Conservation (phyloP, 2,113 vertebrate genomes). For the Brachypodius melanocephalos region DNA sequence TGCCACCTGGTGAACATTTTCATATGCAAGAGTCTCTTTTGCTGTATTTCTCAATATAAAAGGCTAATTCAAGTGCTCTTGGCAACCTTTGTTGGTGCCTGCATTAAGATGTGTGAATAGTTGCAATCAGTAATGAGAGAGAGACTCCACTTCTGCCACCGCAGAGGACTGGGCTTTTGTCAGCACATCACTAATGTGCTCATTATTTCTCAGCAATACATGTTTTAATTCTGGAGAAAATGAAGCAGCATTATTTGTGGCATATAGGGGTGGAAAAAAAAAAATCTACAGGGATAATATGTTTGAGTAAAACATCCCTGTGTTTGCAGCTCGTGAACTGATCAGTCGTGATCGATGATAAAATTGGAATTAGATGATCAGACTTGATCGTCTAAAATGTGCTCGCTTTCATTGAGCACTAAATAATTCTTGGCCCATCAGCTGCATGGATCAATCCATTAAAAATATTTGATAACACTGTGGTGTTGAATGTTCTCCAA, state of each 20-base stretch:
- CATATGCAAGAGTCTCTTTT: not conserved
- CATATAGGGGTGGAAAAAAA: not conserved
- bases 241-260: not conserved
- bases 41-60: not conserved
- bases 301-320: not conserved
- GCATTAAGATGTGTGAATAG: not conserved
- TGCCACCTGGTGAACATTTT: constrained; percentile 35
- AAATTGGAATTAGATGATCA: not conserved
- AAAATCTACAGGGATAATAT: not conserved
- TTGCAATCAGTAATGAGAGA: constrained; percentile 13
- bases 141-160: not conserved
- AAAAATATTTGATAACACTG: not conserved
- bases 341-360: not conserved
- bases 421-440: not conserved
- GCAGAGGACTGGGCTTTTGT: not conserved
- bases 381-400: not conserved
- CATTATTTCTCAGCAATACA: not conserved
- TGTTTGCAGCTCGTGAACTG: not conserved
- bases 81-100: not conserved
- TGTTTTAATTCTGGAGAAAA: not conserved
- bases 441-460: not conserved
- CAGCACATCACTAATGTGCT: not conserved
- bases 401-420: not conserved
- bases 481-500: not conserved
- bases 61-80: not conserved